These are phyloP conservation scores for Drosophila ustulata DNA, from an alignment of 2,888 invertebrate species.

Conservation along the genomic window DNA sequence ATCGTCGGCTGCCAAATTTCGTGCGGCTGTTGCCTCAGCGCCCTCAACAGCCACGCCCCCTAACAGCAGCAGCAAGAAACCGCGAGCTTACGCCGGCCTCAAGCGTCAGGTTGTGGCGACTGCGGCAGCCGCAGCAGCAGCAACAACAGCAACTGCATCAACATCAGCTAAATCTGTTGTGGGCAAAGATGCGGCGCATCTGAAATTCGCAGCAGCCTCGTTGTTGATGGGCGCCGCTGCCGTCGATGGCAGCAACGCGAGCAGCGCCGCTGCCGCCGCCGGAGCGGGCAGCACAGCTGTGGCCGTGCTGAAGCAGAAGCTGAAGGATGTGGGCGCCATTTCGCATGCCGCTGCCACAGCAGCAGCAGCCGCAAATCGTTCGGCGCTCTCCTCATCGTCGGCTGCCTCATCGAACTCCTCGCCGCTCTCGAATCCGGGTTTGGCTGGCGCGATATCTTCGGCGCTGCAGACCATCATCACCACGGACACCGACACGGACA, in stretches of 20 bases:
- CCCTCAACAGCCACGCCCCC: constrained; percentile 34
- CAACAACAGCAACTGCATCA: constrained; percentile 62
- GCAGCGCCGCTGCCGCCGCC: constrained; percentile 34
- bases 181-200: constrained; percentile 72
- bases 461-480: constrained; percentile 87
- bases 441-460: constrained; percentile 82
- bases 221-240: constrained; percentile 81
- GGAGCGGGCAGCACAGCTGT: constrained; percentile 65
- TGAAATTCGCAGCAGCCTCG: constrained; percentile 77
- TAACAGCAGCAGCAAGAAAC: constrained; percentile 50
- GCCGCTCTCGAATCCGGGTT: constrained; percentile 82
- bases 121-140: constrained; percentile 36
- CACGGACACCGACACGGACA: constrained; percentile 95
- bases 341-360: constrained; percentile 57
- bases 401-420: constrained; percentile 83
- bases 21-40: constrained; percentile 71
- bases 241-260: constrained; percentile 76
- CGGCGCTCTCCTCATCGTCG: constrained; percentile 71
- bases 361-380: constrained; percentile 71
- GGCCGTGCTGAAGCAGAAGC: constrained; percentile 78
- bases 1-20: constrained; percentile 68
- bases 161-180: constrained; percentile 37
- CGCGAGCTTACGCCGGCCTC: constrained; percentile 71
- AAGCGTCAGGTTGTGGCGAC: constrained; percentile 66
- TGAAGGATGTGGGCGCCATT: constrained; percentile 69